Evolutionary conservation across 2,888 invertebrate species (phyloP).

Genomic region (Lymantria dispar): DNA sequence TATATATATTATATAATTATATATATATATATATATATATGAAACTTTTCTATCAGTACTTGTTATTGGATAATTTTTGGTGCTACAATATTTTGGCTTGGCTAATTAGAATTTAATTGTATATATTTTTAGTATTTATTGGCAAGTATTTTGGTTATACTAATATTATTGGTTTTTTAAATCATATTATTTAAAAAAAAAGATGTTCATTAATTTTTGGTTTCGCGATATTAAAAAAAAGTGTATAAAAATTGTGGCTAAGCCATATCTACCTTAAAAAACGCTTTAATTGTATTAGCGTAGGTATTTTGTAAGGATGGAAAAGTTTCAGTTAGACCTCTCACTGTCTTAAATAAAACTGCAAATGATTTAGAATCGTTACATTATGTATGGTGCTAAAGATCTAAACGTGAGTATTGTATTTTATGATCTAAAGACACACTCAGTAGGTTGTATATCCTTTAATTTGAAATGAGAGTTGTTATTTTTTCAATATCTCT

Average conservation of each 20-base stretch:
- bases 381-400: slow-evolving; percentile 62
- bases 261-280: slow-evolving; percentile 62
- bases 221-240: slow-evolving; percentile 28
- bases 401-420: slow-evolving; percentile 25
- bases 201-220: slow-evolving; percentile 24
- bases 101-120: slow-evolving; percentile 76
- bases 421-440: slow-evolving; percentile 26
- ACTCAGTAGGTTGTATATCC: slow-evolving; percentile 52
- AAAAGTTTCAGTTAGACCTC: slow-evolving; percentile 72
- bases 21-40: slow-evolving; percentile 14
- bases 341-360: slow-evolving; percentile 57
- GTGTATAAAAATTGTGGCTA: slow-evolving; percentile 48
- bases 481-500: slow-evolving; percentile 22
- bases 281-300: slow-evolving; percentile 67
- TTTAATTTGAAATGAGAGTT: slow-evolving; percentile 31
- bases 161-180: slow-evolving; percentile 44
- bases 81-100: slow-evolving; percentile 79
- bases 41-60: slow-evolving; percentile 79
- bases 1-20: slow-evolving; percentile 23
- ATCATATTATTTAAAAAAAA: slow-evolving; percentile 22
- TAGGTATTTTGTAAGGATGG: slow-evolving; percentile 69
- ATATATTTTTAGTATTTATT: slow-evolving; percentile 70
- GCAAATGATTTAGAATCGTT: slow-evolving; percentile 16
- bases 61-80: slow-evolving; percentile 66
- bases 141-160: slow-evolving; percentile 62